Evolutionary conservation across 1,140 invertebrate genomes (phyloP).

Genomic region (Metopolophium dirhodum): DNA sequence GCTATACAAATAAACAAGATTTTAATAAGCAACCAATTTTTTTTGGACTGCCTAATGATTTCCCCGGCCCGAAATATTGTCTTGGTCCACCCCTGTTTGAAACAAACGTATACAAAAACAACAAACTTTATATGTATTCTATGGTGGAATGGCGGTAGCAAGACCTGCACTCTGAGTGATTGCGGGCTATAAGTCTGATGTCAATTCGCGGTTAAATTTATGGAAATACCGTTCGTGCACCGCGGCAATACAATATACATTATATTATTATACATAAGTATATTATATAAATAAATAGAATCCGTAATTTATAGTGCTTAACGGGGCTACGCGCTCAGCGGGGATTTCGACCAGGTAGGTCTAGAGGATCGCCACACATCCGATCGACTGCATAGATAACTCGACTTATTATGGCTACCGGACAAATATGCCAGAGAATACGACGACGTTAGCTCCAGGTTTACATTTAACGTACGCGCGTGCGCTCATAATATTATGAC

Average conservation of each 20-base stretch:
- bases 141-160: background rate
- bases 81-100: too few relatives aligned
- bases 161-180: background rate
- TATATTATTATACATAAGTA: background rate
- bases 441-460: background rate
- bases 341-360: conserved; percentile 41
- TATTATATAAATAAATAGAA: background rate
- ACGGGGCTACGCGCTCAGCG: conserved; percentile 22
- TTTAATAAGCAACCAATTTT: too few relatives aligned
- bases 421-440: background rate
- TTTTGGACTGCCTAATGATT: too few relatives aligned
- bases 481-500: background rate
- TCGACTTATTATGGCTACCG: conserved; percentile 14
- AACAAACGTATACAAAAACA: too few relatives aligned
- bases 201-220: background rate
- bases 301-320: background rate
- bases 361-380: background rate
- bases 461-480: background rate
- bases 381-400: conserved; percentile 18
- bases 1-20: too few relatives aligned
- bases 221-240: background rate
- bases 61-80: too few relatives aligned
- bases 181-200: conserved; percentile 7
- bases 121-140: too few relatives aligned
- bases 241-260: background rate